Percentiles rank a stretch among this genome's conserved stretches.
These are phyloP conservation scores for Pegoplata infirma DNA, from an alignment of 2,888 invertebrate species.

Conservation along the genomic window DNA sequence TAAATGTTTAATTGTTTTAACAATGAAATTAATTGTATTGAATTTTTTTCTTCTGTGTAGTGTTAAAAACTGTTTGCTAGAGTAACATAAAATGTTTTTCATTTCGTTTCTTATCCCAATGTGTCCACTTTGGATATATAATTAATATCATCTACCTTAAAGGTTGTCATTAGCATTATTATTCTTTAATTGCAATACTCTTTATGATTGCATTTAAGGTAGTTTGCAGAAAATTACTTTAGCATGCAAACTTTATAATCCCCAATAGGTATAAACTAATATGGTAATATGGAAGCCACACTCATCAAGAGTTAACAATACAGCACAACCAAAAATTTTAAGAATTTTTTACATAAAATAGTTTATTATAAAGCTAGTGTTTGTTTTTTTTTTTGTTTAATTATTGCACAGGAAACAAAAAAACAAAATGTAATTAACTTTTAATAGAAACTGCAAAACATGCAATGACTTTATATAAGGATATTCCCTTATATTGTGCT, in stretches of 20 bases:
- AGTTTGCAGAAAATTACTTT: background rate
- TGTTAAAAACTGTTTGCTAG: no score
- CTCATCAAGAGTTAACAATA: no score
- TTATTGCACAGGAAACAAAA: background rate
- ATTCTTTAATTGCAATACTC: background rate
- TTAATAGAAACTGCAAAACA: conserved; percentile 40
- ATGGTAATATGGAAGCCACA: no score
- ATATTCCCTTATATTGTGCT: background rate
- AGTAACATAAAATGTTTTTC: no score
- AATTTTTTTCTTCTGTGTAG: no score
- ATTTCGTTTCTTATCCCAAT: no score
- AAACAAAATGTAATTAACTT: conserved; percentile 41
- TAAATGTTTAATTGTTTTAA: no score
- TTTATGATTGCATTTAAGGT: background rate
- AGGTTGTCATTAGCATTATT: background rate
- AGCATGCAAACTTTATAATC: background rate
- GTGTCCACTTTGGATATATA: no score
- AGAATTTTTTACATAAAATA: background rate
- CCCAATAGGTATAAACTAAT: background rate
- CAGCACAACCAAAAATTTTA: background rate
- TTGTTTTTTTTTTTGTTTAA: no score
- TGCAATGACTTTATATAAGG: conserved; percentile 13
- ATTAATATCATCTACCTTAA: background rate
- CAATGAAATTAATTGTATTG: no score
- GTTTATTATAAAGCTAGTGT: no score